Evolutionary conservation across 1,140 invertebrate genomes (phyloP), one percentile per base, ranked within the genome.

Genomic region (Bombus sibiricus): DNA sequence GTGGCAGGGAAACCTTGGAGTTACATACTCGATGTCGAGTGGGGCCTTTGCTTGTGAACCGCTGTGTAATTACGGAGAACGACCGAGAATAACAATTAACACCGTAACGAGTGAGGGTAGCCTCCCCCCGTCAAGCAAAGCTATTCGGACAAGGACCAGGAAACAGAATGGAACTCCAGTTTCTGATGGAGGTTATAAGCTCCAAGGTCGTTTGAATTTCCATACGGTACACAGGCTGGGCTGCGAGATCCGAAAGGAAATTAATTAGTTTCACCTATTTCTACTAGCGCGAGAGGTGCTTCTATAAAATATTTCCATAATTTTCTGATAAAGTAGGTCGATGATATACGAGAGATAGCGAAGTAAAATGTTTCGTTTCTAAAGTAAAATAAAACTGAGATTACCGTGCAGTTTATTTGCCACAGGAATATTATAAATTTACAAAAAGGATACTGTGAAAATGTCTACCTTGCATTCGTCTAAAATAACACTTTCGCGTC

Each of bases 51-150:
- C 66, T 43, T 41, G 47, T 59, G 73, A 73, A 68, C 47, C 76
- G 66, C 18, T 12, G 66, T 47, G 75, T 84, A 80, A 80, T 72
- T 84, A 79, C 83, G 59, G 47, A 25, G 37, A 80, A 78, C 75
- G 57, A 62, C 15, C 83, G 83, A 71, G 83, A 84, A 80, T 71
- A 77, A 83, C 73, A 83, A 83, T 83, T 83, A 83, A 83, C 81
- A 69, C 81, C 37, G 62, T 76, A 83, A 77, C 74, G 32, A 47
- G 73, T 39, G 43, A 68, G 74, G 62, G 73, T 53, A n/a, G 43
- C 34, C 69, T n/a, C 25, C 43, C 81, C 39, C 62, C 62, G 74
- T 77, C 43, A 77, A 68, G 43, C 81, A 53, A 76, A 83, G 68
- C 69, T 53, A 62, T 81, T 81, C 79, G 53, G 68, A 81, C 79